Conservation (phyloP, 1,140 invertebrate genomes). For the Reticulitermes speratus region DNA sequence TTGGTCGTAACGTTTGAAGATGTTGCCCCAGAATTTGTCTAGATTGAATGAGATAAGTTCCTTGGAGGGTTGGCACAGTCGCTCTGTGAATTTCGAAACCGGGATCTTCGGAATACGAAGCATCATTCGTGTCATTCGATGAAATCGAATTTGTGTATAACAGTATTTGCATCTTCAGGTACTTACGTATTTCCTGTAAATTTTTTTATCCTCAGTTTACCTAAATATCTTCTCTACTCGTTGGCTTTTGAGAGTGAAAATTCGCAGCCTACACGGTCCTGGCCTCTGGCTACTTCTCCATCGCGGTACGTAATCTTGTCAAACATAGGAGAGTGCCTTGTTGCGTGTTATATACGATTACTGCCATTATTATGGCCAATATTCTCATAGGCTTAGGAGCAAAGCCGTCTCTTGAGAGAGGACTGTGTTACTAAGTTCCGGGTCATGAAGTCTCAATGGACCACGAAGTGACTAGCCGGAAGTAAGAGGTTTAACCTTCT, state of each 20-base stretch:
- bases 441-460: neutral
- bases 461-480: neutral
- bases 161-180: no score
- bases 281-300: neutral
- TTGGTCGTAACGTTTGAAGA: no score
- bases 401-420: neutral
- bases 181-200: no score
- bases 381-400: neutral
- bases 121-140: no score
- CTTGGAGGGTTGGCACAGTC: no score
- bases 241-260: neutral
- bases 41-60: neutral
- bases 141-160: no score
- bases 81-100: no score
- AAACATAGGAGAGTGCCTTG: neutral
- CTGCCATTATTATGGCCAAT: neutral
- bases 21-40: no score
- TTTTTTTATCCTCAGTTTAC: neutral
- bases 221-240: neutral
- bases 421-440: neutral
- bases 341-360: neutral
- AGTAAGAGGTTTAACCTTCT: conserved; percentile 7
- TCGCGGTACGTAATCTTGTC: neutral
- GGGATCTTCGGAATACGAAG: no score
- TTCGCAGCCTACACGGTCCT: neutral